A percentile compares a stretch with the other conserved stretches of the same genome.
phyloP scores from a whole-genome alignment of 2,113 vertebrate genomes.

The Centropus bengalensis region DNA sequence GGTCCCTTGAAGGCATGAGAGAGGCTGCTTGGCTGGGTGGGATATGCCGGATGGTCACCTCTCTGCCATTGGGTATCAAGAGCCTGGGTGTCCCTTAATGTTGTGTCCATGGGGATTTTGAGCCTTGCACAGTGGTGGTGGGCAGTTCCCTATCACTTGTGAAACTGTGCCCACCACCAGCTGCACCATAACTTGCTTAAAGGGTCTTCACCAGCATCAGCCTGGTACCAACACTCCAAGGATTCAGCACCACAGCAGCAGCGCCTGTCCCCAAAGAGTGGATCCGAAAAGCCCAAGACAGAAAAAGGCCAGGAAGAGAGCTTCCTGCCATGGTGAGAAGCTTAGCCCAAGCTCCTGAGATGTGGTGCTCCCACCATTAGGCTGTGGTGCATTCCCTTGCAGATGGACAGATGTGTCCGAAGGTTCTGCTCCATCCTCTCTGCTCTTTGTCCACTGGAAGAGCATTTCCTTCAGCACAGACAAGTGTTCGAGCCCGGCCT shows the following conservation, averaged over 20 bases:
- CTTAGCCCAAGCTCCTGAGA: not conserved
- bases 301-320: not conserved
- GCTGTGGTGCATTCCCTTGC: not conserved
- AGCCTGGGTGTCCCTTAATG: not conserved
- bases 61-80: not conserved
- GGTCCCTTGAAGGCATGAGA: not conserved
- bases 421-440: not conserved
- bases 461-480: not conserved
- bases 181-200: not conserved
- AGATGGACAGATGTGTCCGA: fast-evolving
- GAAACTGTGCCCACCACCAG: not conserved
- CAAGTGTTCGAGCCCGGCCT: fast-evolving
- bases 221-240: not conserved
- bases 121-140: fast-evolving
- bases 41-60: not conserved
- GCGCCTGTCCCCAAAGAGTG: not conserved
- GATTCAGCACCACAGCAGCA: not conserved
- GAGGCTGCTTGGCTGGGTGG: not conserved
- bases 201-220: not conserved
- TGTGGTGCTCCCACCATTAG: not conserved
- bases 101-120: not conserved
- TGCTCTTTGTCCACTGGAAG: not conserved
- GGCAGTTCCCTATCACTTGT: not conserved
- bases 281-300: not conserved
- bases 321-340: not conserved